Percentiles rank a stretch among this genome's conserved stretches.
phyloP scores from a whole-genome alignment of 2,888 invertebrate species.

The Heteromurus nitidus region DNA sequence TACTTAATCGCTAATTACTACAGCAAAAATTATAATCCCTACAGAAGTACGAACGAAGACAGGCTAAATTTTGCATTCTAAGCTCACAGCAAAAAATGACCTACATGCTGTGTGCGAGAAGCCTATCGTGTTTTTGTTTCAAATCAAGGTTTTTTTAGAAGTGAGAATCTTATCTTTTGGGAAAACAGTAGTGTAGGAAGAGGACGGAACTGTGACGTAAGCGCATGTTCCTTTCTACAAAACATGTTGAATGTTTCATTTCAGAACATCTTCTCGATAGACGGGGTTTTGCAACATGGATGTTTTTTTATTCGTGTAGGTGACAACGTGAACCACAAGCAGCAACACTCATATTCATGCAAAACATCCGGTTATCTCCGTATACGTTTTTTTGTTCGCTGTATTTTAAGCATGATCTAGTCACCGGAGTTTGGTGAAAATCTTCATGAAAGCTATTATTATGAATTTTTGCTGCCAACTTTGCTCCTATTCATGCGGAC shows the following conservation, averaged over 20 bases:
- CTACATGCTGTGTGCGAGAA: constrained; percentile 23
- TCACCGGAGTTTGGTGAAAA: constrained; percentile 21
- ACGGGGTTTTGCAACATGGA: neutral
- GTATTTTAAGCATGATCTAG: neutral
- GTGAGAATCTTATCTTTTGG: neutral
- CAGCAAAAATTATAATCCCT: neutral
- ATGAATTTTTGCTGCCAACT: constrained; percentile 1
- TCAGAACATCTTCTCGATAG: neutral
- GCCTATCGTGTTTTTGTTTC: neutral
- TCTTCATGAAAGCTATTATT: constrained; percentile 25
- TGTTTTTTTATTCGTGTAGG: neutral
- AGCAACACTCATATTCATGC: no score
- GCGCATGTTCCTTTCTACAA: neutral
- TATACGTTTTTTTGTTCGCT: no score
- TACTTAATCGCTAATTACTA: no score
- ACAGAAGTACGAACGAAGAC: neutral
- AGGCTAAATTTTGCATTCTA: constrained; percentile 14
- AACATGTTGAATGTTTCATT: neutral
- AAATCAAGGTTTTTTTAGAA: neutral
- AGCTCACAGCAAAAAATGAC: constrained; percentile 19
- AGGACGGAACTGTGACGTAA: neutral
- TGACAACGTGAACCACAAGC: neutral
- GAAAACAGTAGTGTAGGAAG: neutral
- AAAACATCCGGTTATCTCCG: no score
- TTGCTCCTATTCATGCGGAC: neutral